phyloP scores from a whole-genome alignment of 2,113 vertebrate species.

The Gadus chalcogrammus region DNA sequence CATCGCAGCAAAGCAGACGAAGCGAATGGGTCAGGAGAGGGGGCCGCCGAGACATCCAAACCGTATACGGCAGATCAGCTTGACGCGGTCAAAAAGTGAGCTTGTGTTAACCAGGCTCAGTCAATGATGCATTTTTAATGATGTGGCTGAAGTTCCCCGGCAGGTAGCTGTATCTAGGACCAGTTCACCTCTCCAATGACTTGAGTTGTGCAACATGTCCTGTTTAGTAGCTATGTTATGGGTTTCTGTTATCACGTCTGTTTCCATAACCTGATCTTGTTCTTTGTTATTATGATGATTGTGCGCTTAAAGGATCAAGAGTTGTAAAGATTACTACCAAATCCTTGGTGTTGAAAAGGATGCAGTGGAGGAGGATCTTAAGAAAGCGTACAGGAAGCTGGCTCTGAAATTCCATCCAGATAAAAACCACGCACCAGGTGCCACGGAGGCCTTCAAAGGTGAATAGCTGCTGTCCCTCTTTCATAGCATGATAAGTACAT shows the following conservation, averaged over 20 bases:
- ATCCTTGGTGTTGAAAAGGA: slow-evolving; percentile 89
- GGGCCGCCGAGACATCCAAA: slow-evolving; percentile 78
- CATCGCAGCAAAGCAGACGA: slow-evolving; percentile 63
- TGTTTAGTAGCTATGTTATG: too few species aligned
- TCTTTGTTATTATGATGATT: neutral
- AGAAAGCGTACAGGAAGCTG: slow-evolving; percentile 78
- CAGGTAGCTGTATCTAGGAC: neutral
- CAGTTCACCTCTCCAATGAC: too few species aligned
- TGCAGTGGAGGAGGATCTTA: slow-evolving; percentile 90
- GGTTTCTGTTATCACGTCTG: neutral
- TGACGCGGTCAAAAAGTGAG: slow-evolving; percentile 90
- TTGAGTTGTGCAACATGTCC: too few species aligned
- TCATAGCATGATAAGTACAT: too few species aligned
- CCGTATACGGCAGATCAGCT: slow-evolving; percentile 87
- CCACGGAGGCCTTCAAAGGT: slow-evolving; percentile 96
- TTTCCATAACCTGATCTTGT: neutral
- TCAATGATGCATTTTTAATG: neutral
- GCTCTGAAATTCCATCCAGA: slow-evolving; percentile 78
- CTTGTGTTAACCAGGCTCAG: neutral
- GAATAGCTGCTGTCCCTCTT: neutral
- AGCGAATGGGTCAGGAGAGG: slow-evolving; percentile 56
- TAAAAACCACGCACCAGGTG: slow-evolving; percentile 77
- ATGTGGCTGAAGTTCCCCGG: neutral
- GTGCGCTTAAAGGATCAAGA: slow-evolving; percentile 82
- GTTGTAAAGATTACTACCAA: slow-evolving; percentile 96